Evolutionary conservation across 2,113 vertebrate species (phyloP), one percentile per base, ranked within the genome.

Genomic region (Mirounga angustirostris): DNA sequence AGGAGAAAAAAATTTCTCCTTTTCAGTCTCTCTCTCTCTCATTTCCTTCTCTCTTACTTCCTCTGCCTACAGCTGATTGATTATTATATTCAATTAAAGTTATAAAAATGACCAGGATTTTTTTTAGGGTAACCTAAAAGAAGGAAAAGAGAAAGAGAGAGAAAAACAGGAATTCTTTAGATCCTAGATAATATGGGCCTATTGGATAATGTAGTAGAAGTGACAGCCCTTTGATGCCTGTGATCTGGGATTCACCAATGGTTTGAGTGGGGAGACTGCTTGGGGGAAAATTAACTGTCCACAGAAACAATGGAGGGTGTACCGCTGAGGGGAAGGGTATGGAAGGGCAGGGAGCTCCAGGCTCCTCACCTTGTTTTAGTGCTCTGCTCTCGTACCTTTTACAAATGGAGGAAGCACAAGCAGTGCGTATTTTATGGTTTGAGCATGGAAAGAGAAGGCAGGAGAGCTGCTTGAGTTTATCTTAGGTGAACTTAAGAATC

Each of bases 321-420:
- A 7, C 7, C 73, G 46, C 58, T 30, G n/a, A 40, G 65, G 33
- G 59, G 22, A 73, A 14, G 2, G 2, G 26, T 12, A 8, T 19
- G 21, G 58, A 18, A 58, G 16, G 33, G 15, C 1, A 19, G 54
- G 36, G 65, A 36, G 69, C 5, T 4, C 7, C 69, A 19, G 4
- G 3, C 12, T 26, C 50, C 30, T 12, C 19, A 2, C 26, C 19
- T 80, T 28, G 19, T 30, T 74, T 82, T 18, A 81, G 15, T 28
- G 6, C 59, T 61, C 15, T 79, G 18, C 58, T 65, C 15, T 54
- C 40, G 2, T 28, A 52, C 6, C 7, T 40, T 76, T 71, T 83
- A 80, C 78, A 81, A 10, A 54, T 50, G 74, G 81, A 94, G 28
- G 61, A 92, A 80, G 81, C 71, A 46, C 52, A 40, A 86, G 9